phyloP scores from a whole-genome alignment of 1,140 invertebrate genomes.

The Drosophila biarmipes region DNA sequence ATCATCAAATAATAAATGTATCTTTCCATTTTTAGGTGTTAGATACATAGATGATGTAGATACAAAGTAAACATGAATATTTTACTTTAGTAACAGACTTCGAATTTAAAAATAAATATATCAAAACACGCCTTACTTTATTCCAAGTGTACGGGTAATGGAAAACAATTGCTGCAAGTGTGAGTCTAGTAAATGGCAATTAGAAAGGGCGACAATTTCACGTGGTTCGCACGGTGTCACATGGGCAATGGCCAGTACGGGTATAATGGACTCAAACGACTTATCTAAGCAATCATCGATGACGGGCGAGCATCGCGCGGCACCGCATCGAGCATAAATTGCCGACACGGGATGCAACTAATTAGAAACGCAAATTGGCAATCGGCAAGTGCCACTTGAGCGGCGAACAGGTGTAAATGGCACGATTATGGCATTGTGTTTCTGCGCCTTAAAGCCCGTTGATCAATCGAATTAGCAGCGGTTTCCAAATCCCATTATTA shows the following conservation, averaged over 20 bases:
- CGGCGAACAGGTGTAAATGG: slow-evolving; percentile 67
- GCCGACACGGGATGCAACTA: slow-evolving; percentile 67
- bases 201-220: slow-evolving; percentile 36
- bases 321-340: slow-evolving; percentile 56
- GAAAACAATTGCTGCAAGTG: not conserved
- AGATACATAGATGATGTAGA: too few species aligned
- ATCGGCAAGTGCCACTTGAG: slow-evolving; percentile 66
- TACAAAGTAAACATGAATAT: too few species aligned
- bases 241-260: slow-evolving; percentile 32
- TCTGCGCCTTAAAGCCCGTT: slow-evolving; percentile 34
- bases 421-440: slow-evolving; percentile 47
- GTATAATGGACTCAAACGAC: slow-evolving; percentile 24
- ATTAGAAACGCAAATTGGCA: slow-evolving; percentile 76
- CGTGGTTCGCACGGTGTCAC: slow-evolving; percentile 49
- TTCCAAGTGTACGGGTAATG: not conserved
- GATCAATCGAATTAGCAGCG: slow-evolving; percentile 73
- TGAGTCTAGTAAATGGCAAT: slow-evolving; percentile 33
- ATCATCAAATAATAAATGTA: too few species aligned
- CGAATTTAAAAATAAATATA: too few species aligned
- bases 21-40: too few species aligned
- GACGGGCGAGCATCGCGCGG: slow-evolving; percentile 7
- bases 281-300: slow-evolving; percentile 50
- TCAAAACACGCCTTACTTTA: not conserved
- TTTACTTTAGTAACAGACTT: too few species aligned
- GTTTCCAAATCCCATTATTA: slow-evolving; percentile 48